A percentile compares a stretch with the other conserved stretches of the same genome.
These are phyloP conservation scores for Neogale vison DNA, from an alignment of 2,113 vertebrate species.

Conservation along the genomic window DNA sequence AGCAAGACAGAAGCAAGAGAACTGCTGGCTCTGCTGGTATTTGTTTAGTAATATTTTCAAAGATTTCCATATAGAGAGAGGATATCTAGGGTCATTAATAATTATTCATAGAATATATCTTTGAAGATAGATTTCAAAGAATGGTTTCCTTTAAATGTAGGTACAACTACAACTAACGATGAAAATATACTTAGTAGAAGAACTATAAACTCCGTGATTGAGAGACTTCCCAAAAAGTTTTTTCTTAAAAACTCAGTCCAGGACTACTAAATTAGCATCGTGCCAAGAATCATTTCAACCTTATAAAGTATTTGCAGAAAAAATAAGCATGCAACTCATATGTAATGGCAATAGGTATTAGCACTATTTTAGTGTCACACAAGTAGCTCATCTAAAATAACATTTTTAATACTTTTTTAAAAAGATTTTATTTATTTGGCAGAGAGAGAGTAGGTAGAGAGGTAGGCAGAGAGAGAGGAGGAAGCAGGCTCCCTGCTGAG, in stretches of 20 bases:
- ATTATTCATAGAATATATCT: not conserved
- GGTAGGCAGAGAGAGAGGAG: too few species aligned
- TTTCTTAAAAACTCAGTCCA: constrained; percentile 21
- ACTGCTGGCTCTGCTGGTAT: not conserved
- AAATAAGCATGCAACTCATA: not conserved
- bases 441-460: too few species aligned
- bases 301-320: not conserved
- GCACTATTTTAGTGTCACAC: not conserved
- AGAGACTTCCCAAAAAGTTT: constrained; percentile 4
- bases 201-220: not conserved
- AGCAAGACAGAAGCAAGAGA: not conserved
- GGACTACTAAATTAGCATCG: not conserved
- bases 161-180: not conserved
- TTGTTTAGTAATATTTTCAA: constrained; percentile 41
- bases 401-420: not conserved
- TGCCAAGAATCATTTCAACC: not conserved
- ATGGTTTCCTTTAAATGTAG: not conserved
- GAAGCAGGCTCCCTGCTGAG: too few species aligned
- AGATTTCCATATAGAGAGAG: not conserved
- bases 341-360: not conserved
- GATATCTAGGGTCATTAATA: not conserved
- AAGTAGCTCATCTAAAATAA: not conserved
- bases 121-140: constrained; percentile 30
- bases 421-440: too few species aligned
- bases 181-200: not conserved